Evolutionary conservation across 2,797 vertebrate genomes (phyloP), one percentile per base, ranked within the genome.

Genomic region (Neopelma chrysocephalum): DNA sequence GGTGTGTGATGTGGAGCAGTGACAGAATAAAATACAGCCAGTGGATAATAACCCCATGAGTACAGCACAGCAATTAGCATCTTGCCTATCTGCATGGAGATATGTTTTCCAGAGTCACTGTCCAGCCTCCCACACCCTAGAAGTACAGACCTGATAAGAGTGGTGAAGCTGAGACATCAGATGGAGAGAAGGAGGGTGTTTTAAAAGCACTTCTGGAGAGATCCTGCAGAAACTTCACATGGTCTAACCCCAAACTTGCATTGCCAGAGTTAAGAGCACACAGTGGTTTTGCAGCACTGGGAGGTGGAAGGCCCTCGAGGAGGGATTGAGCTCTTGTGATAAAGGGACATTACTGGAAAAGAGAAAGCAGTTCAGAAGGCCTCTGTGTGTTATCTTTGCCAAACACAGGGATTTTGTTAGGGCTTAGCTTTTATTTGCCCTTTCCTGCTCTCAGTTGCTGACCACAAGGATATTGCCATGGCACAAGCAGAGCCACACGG

Each of bases 351-450:
- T 80, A 45, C 43, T 61, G 61, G 68, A 57, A 66, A 91, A 38
- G 80, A 65, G 91, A 89, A 94, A 88, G 69, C 42, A 7, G 20
- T 51, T 64, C 10, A 36, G 65, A 42, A 79, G 65, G 86, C 70
- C 51, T 27, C 40, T 58, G 15, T 45, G 80, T 27, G 71, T 96
- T 97, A 96, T 96, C 96, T 94, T 92, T 48, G 66, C 89, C 77
- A 94, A 94, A 93, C 95, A 93, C 1, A 1, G 18, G 48, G 86
- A 71, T 84, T 84, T 90, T 5, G 3, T 79, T 53, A 60, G 80
- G 85, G 91, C 94, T 96, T 95, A 94, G 56, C 40, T 94, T 80
- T 76, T 86, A 23, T 96, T 93, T 93, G 85, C 66, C 73, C 80
- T 90, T 90, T 82, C 89, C 80, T 58, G n/a, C 80, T 89, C 40